A percentile compares a stretch with the other conserved stretches of the same genome.
phyloP scores from a whole-genome alignment of 2,888 invertebrate genomes.

The Neoaliturus tenellus region DNA sequence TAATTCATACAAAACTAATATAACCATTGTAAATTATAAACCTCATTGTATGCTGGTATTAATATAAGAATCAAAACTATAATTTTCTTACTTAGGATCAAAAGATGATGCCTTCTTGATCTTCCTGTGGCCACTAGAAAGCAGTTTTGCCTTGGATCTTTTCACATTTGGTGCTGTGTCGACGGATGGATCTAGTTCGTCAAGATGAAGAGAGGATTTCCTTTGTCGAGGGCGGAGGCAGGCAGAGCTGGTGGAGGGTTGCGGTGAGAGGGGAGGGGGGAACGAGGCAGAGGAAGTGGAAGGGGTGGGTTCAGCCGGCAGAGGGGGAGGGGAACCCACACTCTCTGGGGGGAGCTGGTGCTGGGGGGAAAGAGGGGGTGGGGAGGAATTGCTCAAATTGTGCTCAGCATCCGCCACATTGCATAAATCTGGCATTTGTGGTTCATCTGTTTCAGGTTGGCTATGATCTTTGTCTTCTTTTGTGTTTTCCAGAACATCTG shows the following conservation, averaged over 20 bases:
- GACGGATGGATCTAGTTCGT: not conserved
- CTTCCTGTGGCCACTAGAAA: not conserved
- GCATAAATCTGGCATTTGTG: not conserved
- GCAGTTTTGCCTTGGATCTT: constrained; percentile 16
- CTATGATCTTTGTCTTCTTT: not conserved
- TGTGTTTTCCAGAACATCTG: not conserved
- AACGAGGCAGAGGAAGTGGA: not conserved
- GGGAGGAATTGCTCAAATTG: not conserved
- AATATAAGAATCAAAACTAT: too few species aligned
- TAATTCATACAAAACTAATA: too few species aligned
- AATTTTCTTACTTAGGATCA: constrained; percentile 18
- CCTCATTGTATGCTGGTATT: too few species aligned
- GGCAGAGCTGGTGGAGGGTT: constrained; percentile 20
- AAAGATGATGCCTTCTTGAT: constrained; percentile 18
- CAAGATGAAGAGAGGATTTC: not conserved
- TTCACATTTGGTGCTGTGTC: not conserved
- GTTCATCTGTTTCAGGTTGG: not conserved
- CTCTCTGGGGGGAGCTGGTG: not conserved
- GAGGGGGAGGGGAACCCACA: not conserved
- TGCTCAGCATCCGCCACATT: not conserved
- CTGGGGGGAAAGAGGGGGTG: constrained; percentile 30
- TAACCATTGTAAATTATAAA: too few species aligned
- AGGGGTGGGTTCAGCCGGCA: not conserved
- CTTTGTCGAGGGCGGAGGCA: not conserved
- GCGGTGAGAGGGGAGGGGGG: constrained; percentile 24